phyloP scores from a whole-genome alignment of 1,140 invertebrate genomes.

The Leucophenga varia region DNA sequence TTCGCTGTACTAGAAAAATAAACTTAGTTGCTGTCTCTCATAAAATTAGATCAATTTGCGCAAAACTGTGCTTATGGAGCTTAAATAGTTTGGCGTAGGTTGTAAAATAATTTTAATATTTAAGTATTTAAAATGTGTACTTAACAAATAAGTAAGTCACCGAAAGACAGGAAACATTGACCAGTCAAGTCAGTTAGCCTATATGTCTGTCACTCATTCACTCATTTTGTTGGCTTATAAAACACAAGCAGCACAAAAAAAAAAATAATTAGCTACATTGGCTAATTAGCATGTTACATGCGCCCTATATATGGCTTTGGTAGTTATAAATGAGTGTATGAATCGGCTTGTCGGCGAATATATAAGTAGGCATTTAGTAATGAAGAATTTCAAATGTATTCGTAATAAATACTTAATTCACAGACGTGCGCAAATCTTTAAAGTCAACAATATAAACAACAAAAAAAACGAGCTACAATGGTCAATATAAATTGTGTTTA shows the following conservation, averaged over 20 bases:
- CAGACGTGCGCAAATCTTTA: slow-evolving; percentile 23
- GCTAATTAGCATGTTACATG: slow-evolving; percentile 48
- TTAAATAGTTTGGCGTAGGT: too few relatives aligned
- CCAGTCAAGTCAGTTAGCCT: not conserved
- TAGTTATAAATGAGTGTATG: too few relatives aligned
- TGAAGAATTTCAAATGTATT: slow-evolving; percentile 1
- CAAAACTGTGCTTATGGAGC: too few relatives aligned
- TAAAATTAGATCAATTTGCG: too few relatives aligned
- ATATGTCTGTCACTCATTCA: too few relatives aligned
- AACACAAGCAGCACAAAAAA: not conserved
- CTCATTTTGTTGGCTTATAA: not conserved
- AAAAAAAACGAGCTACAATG: slow-evolving; percentile 10
- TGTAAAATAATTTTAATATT: too few relatives aligned
- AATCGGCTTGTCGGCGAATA: not conserved
- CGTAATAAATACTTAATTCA: slow-evolving; percentile 31
- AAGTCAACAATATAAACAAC: slow-evolving; percentile 17
- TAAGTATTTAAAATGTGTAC: not conserved
- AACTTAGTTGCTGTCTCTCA: too few relatives aligned
- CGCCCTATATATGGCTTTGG: slow-evolving; percentile 35
- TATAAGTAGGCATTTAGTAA: not conserved
- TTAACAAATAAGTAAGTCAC: not conserved
- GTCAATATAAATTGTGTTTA: not conserved
- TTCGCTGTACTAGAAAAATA: too few relatives aligned
- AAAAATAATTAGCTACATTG: slow-evolving; percentile 17
- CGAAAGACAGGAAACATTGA: not conserved